Evolutionary conservation across 2,888 invertebrate species (phyloP).

Genomic region (Zele albiditarsus): DNA sequence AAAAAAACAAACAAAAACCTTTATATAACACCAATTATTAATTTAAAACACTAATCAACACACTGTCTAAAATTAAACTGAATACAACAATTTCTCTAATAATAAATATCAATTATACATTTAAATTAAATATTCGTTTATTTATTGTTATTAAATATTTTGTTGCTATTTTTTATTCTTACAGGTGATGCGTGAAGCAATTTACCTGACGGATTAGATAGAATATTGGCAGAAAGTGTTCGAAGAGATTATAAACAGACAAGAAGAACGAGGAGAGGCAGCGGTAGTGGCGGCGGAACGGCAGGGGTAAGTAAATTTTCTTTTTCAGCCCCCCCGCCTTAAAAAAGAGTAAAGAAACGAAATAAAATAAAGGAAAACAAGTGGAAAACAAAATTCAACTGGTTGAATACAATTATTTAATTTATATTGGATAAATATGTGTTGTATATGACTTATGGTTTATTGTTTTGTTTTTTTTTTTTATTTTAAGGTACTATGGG

Average conservation of each 20-base stretch:
- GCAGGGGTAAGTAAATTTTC: constrained; percentile 63
- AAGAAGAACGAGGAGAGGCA: constrained; percentile 67
- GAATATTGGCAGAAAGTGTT: constrained; percentile 64
- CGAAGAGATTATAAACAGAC: constrained; percentile 50
- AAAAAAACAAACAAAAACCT: too few species aligned
- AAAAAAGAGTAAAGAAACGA: too few species aligned
- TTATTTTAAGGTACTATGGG: constrained; percentile 69
- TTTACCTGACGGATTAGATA: constrained; percentile 58
- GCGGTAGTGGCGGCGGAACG: constrained; percentile 72
- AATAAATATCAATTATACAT: too few species aligned
- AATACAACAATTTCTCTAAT: too few species aligned
- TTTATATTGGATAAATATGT: background rate
- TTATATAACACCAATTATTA: too few species aligned
- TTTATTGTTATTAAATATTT: background rate
- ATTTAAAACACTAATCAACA: too few species aligned
- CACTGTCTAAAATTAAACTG: too few species aligned
- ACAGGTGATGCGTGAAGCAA: constrained; percentile 64
- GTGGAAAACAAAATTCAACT: too few species aligned
- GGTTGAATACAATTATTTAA: constrained; percentile 6
- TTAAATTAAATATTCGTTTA: constrained; percentile 6
- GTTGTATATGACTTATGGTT: background rate
- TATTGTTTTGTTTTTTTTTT: background rate
- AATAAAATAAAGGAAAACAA: too few species aligned
- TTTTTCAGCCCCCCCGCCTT: too few species aligned
- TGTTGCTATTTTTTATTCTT: constrained; percentile 54